These are phyloP conservation scores for Cyprinodon variegatus DNA, from an alignment of 2,113 vertebrate genomes.

Conservation along the genomic window DNA sequence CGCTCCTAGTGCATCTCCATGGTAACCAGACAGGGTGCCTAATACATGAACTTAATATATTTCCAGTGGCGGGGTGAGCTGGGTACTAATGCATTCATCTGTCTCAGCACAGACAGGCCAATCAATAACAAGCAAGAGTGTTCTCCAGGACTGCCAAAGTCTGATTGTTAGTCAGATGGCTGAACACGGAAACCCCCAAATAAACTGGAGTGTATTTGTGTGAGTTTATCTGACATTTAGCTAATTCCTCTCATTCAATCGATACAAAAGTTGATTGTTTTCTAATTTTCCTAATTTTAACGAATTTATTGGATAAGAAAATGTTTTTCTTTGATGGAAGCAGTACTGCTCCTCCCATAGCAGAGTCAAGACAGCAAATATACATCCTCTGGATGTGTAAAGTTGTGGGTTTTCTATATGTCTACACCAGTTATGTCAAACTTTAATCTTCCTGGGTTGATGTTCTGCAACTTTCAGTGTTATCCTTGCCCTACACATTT, in stretches of 20 bases:
- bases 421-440: not conserved
- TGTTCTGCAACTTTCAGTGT: too few relatives aligned
- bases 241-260: slow-evolving; percentile 25
- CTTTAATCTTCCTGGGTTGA: too few relatives aligned
- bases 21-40: slow-evolving; percentile 85
- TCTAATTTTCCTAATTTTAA: not conserved
- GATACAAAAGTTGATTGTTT: not conserved
- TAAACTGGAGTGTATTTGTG: slow-evolving; percentile 19
- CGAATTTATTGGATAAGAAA: not conserved
- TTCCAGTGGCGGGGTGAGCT: slow-evolving; percentile 81
- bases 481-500: too few relatives aligned
- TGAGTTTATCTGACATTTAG: slow-evolving; percentile 14
- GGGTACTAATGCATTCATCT: slow-evolving; percentile 85
- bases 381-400: not conserved
- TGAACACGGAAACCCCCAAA: slow-evolving; percentile 53
- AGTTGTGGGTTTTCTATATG: not conserved
- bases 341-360: too few relatives aligned
- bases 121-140: slow-evolving; percentile 80
- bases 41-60: slow-evolving; percentile 85
- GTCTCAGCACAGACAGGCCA: slow-evolving; percentile 81
- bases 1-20: slow-evolving; percentile 76
- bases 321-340: not conserved
- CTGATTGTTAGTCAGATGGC: slow-evolving; percentile 47
- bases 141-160: slow-evolving; percentile 66
- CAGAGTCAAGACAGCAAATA: not conserved